Conservation (phyloP, 2,888 invertebrate genomes). For the Philhelius pedissequus region DNA sequence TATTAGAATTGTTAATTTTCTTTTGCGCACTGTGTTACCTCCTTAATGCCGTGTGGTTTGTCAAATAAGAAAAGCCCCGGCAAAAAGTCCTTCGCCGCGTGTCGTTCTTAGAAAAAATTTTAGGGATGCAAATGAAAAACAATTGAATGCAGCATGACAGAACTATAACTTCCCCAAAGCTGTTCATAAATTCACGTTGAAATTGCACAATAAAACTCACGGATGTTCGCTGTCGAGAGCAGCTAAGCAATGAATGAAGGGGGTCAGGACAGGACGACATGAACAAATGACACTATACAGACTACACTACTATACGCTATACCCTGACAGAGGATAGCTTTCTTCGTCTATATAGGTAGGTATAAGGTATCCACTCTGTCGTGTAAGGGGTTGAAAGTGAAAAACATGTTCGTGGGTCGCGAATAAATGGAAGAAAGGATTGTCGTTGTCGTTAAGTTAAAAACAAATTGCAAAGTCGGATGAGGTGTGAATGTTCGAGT, state of each 20-base stretch:
- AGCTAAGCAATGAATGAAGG: constrained; percentile 1
- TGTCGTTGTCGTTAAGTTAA: constrained; percentile 38
- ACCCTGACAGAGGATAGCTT: background rate
- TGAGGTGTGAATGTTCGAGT: constrained; percentile 60
- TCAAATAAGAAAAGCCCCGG: constrained; percentile 33
- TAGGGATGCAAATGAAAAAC: constrained; percentile 62
- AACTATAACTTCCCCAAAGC: constrained; percentile 62
- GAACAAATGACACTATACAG: constrained; percentile 43
- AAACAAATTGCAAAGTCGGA: constrained; percentile 52
- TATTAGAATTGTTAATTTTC: constrained; percentile 66
- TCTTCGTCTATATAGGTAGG: background rate
- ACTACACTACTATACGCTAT: no score
- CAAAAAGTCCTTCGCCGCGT: constrained; percentile 54
- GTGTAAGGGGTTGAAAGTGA: background rate
- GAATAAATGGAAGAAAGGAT: constrained; percentile 52
- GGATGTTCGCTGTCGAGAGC: constrained; percentile 14
- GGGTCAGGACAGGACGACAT: background rate
- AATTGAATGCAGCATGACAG: constrained; percentile 62
- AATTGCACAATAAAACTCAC: constrained; percentile 52
- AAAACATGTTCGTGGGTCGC: constrained; percentile 21
- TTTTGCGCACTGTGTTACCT: constrained; percentile 10
- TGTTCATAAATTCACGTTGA: constrained; percentile 59
- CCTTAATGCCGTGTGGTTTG: constrained; percentile 45
- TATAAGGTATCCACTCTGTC: constrained; percentile 4
- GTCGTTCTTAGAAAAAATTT: constrained; percentile 25